These are phyloP conservation scores for Xenotilapia flavipinnis DNA, from an alignment of 2,113 vertebrate species.

Conservation along the genomic window DNA sequence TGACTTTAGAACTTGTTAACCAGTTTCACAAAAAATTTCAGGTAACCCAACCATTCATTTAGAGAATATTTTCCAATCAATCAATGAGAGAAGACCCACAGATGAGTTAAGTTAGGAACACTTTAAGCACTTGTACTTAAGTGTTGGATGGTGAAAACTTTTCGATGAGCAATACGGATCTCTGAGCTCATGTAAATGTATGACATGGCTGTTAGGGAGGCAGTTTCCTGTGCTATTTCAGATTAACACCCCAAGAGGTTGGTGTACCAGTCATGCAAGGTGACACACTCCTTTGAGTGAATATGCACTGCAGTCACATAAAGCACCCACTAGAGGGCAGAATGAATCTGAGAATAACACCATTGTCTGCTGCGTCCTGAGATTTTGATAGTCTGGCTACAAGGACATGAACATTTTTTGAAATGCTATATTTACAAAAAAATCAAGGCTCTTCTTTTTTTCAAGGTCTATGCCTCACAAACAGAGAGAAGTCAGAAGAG, in stretches of 20 bases:
- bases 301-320: background rate
- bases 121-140: background rate
- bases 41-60: background rate
- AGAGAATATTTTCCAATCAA: background rate
- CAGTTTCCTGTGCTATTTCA: slow-evolving; percentile 12
- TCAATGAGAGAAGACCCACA: background rate
- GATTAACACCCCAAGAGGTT: background rate
- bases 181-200: background rate
- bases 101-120: background rate
- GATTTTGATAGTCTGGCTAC: background rate
- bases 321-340: slow-evolving; percentile 40
- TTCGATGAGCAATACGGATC: background rate
- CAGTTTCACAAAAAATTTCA: background rate
- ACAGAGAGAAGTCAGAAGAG: background rate
- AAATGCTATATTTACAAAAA: background rate
- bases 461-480: background rate
- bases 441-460: background rate
- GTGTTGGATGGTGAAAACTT: slow-evolving; percentile 4
- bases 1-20: background rate
- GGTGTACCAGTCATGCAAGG: background rate
- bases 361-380: background rate
- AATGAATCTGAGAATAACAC: background rate
- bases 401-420: background rate
- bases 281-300: background rate
- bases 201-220: background rate